These are phyloP conservation scores for Centropristis striata DNA, from an alignment of 2,113 vertebrate species.

Conservation along the genomic window DNA sequence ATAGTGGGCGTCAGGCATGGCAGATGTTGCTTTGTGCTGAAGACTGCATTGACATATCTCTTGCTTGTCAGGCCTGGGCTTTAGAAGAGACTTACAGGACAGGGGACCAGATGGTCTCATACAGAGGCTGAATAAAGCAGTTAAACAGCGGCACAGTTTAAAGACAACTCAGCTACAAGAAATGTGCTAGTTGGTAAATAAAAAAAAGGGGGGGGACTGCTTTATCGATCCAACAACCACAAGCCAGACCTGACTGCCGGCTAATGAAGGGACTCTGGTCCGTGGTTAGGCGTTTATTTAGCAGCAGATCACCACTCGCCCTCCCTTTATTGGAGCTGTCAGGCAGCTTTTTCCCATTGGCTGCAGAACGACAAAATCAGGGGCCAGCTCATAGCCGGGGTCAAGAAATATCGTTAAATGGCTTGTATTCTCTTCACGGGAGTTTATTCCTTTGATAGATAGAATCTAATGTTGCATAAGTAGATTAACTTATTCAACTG, in stretches of 20 bases:
- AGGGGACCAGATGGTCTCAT: conserved; percentile 93
- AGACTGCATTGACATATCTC: conserved; percentile 96
- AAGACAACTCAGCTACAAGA: conserved; percentile 86
- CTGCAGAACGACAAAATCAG: conserved; percentile 53
- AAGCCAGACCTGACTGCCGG: conserved; percentile 69
- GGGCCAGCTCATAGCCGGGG: conserved; percentile 62
- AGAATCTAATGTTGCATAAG: conserved; percentile 74
- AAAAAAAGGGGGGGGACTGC: conserved; percentile 65
- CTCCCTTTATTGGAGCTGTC: conserved; percentile 68
- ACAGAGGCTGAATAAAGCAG: conserved; percentile 90
- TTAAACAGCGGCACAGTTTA: conserved; percentile 87
- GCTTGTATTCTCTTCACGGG: conserved; percentile 65
- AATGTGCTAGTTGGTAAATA: conserved; percentile 91
- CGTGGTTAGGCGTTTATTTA: conserved; percentile 75
- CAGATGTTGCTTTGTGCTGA: conserved; percentile 99
- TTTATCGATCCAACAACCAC: conserved; percentile 87
- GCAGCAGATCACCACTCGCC: conserved; percentile 70
- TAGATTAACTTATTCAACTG: conserved; percentile 72
- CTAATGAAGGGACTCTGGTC: conserved; percentile 82
- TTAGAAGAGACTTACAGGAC: conserved; percentile 91
- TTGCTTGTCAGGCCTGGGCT: conserved; percentile 94
- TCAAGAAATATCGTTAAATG: conserved; percentile 72
- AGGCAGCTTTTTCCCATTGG: conserved; percentile 57
- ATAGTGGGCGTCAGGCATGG: conserved; percentile 96
- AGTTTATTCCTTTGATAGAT: conserved; percentile 67